These are phyloP conservation scores for Thecophora atra DNA, from an alignment of 2,888 invertebrate genomes.

Conservation along the genomic window DNA sequence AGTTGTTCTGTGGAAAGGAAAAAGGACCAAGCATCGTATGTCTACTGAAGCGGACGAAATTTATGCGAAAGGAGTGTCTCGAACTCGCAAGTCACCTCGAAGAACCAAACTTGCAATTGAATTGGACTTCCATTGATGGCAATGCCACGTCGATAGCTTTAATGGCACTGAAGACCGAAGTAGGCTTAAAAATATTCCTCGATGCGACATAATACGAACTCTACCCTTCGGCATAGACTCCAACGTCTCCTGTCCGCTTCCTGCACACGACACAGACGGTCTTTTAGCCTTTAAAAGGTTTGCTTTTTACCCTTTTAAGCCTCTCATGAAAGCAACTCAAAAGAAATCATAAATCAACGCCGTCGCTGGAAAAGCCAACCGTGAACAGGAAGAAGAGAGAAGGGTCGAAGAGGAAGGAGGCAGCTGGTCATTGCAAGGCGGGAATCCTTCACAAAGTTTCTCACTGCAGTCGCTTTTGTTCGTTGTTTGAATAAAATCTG, in stretches of 20 bases:
- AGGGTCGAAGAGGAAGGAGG: background rate
- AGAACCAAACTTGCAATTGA: too few relatives aligned
- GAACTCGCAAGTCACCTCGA: too few relatives aligned
- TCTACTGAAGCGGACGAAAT: too few relatives aligned
- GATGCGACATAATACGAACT: background rate
- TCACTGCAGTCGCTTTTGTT: slow-evolving; percentile 42
- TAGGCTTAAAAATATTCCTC: too few relatives aligned
- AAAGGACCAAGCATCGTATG: too few relatives aligned
- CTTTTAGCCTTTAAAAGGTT: background rate
- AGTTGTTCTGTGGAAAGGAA: too few relatives aligned
- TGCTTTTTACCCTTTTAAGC: background rate
- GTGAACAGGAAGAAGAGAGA: background rate
- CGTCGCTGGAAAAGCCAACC: background rate
- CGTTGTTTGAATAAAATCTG: slow-evolving; percentile 59
- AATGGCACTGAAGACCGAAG: too few relatives aligned
- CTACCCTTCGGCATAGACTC: background rate
- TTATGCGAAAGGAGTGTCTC: too few relatives aligned
- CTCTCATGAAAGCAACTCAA: slow-evolving; percentile 12
- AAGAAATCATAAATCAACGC: slow-evolving; percentile 25
- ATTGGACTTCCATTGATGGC: too few relatives aligned
- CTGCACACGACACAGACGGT: background rate
- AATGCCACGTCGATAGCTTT: too few relatives aligned
- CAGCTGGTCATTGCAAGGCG: background rate
- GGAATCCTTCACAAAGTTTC: slow-evolving; percentile 52
- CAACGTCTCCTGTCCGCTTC: background rate